Evolutionary conservation across 2,113 vertebrate species (phyloP).

Genomic region (Nothocercus julius): DNA sequence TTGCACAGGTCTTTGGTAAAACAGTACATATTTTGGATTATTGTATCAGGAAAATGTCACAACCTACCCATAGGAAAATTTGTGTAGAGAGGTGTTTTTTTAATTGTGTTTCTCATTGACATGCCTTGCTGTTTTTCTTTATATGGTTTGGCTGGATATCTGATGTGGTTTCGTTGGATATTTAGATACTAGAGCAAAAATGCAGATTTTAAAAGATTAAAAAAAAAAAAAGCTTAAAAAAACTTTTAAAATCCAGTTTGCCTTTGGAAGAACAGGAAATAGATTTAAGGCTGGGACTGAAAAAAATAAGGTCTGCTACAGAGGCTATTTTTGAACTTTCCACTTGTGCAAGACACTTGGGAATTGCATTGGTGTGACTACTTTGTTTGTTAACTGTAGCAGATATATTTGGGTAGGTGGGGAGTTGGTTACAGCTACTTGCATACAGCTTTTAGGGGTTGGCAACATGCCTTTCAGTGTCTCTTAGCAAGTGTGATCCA

Average conservation of each 20-base stretch:
- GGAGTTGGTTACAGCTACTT: neutral
- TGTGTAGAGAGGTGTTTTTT: neutral
- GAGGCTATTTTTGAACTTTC: neutral
- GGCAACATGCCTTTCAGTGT: neutral
- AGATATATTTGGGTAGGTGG: neutral
- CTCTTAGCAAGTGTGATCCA: neutral
- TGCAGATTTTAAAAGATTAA: neutral
- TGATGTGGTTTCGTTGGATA: neutral
- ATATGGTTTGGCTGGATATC: neutral
- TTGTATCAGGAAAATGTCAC: neutral
- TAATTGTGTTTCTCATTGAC: slow-evolving; percentile 4
- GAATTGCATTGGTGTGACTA: neutral
- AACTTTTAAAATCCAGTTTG: neutral
- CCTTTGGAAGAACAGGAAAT: neutral
- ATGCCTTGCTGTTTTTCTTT: neutral
- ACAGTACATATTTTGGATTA: neutral
- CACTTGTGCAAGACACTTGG: neutral
- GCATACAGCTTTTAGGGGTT: neutral
- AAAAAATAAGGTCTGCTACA: neutral
- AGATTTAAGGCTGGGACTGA: neutral
- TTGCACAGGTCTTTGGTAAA: neutral
- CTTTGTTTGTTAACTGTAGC: slow-evolving; percentile 10
- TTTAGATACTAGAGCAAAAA: slow-evolving; percentile 15
- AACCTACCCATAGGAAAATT: neutral
- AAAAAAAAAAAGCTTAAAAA: neutral